Percentiles rank a stretch among this genome's conserved stretches.
These are phyloP conservation scores for Caenorhabditis angaria DNA, from an alignment of 2,888 invertebrate species.

Conservation along the genomic window DNA sequence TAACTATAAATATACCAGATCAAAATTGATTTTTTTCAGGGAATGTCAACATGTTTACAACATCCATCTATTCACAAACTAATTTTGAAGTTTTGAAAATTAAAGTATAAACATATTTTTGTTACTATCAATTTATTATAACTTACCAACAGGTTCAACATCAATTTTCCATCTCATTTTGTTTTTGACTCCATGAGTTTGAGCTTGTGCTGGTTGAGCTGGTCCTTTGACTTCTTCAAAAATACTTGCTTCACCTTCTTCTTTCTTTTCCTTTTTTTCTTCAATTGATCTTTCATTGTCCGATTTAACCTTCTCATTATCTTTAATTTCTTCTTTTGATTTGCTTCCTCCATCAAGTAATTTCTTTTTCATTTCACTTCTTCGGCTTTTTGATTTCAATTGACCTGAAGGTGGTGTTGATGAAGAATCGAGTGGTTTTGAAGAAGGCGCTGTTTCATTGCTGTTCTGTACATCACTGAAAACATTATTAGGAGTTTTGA, in stretches of 20 bases:
- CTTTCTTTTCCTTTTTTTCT: not conserved
- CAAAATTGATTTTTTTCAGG: too few relatives aligned
- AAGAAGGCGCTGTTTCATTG: too few relatives aligned
- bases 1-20: too few relatives aligned
- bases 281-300: slow-evolving; percentile 8
- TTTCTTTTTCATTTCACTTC: slow-evolving; percentile 7
- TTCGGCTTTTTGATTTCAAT: not conserved
- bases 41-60: too few relatives aligned
- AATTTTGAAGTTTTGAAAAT: too few relatives aligned
- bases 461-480: not conserved
- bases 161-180: slow-evolving; percentile 40
- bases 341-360: not conserved
- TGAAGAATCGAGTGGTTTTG: too few relatives aligned
- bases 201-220: slow-evolving; percentile 17
- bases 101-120: not conserved
- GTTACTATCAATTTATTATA: not conserved
- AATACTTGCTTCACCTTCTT: slow-evolving; percentile 26
- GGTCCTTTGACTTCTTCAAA: slow-evolving; percentile 31
- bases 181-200: slow-evolving; percentile 27
- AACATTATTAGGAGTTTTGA: not conserved
- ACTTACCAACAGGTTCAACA: slow-evolving; percentile 26
- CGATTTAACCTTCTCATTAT: not conserved
- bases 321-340: not conserved
- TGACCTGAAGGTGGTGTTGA: too few relatives aligned
- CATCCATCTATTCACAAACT: too few relatives aligned